Conservation (phyloP, 35 echinoderm and acorn worm genomes). For the Ptychodera flava region DNA sequence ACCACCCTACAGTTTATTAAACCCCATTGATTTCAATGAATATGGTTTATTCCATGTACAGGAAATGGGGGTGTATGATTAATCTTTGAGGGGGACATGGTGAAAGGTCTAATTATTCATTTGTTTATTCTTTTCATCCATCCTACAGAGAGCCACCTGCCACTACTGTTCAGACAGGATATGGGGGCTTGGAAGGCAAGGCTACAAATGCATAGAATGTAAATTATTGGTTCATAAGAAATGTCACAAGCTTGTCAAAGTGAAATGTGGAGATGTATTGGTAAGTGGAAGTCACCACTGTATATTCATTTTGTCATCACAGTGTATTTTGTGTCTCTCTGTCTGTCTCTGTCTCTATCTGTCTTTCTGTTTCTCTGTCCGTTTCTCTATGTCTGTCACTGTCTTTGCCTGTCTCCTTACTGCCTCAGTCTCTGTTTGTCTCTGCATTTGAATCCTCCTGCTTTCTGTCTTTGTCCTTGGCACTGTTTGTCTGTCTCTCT, state of each 20-base stretch:
- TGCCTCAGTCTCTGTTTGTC: neutral
- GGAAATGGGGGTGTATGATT: too few relatives aligned
- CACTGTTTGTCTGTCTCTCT: neutral
- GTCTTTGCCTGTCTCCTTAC: neutral
- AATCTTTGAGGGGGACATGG: too few relatives aligned
- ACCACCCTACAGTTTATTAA: too few relatives aligned
- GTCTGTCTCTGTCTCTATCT: too few relatives aligned
- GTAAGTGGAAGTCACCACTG: conserved; percentile 57
- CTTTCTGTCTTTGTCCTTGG: neutral
- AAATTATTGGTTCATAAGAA: conserved; percentile 96
- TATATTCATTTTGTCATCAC: neutral
- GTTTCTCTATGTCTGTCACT: neutral
- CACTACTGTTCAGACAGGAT: conserved; percentile 85
- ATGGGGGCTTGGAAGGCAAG: conserved; percentile 93
- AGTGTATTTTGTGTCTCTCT: neutral
- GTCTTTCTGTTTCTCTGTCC: too few relatives aligned
- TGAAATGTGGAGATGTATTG: conserved; percentile 58
- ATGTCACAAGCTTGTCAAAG: conserved; percentile 70
- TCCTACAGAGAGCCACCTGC: conserved; percentile 82
- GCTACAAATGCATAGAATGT: conserved; percentile 98
- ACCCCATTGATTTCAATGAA: too few relatives aligned
- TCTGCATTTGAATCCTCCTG: neutral
- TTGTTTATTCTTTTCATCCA: neutral
- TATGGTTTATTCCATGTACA: too few relatives aligned
- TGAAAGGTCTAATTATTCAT: too few relatives aligned